Conservation (phyloP, 2,888 invertebrate genomes). For the Agelastica alni region DNA sequence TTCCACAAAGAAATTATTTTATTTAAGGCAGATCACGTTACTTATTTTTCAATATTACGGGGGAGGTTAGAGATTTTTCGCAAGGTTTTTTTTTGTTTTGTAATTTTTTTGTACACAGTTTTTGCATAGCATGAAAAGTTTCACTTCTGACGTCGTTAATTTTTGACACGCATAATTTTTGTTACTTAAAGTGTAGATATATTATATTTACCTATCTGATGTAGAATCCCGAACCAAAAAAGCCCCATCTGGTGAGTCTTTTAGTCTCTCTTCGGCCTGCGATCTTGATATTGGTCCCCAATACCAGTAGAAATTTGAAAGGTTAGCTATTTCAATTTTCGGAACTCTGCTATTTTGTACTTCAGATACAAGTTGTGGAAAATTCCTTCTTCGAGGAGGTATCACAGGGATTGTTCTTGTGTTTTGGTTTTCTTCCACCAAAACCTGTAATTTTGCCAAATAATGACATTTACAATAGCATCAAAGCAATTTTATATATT, state of each 20-base stretch:
- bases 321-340: constrained; percentile 48
- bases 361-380: constrained; percentile 25
- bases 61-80: too few relatives aligned
- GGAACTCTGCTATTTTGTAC: constrained; percentile 31
- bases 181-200: too few relatives aligned
- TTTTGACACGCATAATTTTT: too few relatives aligned
- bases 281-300: constrained; percentile 78
- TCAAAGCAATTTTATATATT: too few relatives aligned
- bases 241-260: constrained; percentile 73
- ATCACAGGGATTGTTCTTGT: constrained; percentile 19
- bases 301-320: constrained; percentile 71
- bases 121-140: too few relatives aligned
- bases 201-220: constrained; percentile 62
- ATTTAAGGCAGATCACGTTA: too few relatives aligned
- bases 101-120: too few relatives aligned
- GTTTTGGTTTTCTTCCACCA: constrained; percentile 14
- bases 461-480: too few relatives aligned
- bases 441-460: neutral
- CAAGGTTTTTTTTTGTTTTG: too few relatives aligned
- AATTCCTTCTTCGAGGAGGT: constrained; percentile 29
- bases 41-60: too few relatives aligned
- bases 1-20: too few relatives aligned
- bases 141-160: too few relatives aligned
- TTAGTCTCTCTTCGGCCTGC: constrained; percentile 72
- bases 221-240: constrained; percentile 81